Percentiles rank a stretch among this genome's conserved stretches.
phyloP scores from a whole-genome alignment of 2,888 invertebrate species.

The Ellobium chinense region DNA sequence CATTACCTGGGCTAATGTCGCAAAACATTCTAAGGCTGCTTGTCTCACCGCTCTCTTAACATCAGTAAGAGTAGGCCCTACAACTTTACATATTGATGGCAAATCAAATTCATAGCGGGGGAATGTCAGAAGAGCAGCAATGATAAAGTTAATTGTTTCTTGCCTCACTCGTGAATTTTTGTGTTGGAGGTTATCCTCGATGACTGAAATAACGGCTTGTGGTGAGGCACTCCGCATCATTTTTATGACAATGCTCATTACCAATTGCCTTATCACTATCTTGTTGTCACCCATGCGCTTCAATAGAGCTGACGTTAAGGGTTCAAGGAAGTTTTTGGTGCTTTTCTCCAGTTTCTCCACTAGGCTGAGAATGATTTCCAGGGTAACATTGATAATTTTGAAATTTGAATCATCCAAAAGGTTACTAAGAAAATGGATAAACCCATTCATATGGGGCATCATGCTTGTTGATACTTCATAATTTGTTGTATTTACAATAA shows the following conservation, averaged over 20 bases:
- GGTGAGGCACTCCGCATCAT: conserved; percentile 82
- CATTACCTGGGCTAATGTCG: conserved; percentile 87
- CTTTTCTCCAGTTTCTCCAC: conserved; percentile 78
- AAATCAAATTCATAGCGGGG: conserved; percentile 87
- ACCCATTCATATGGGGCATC: conserved; percentile 83
- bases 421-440: conserved; percentile 83
- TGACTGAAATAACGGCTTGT: conserved; percentile 81
- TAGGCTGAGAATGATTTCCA: conserved; percentile 80
- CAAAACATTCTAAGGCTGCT: conserved; percentile 88
- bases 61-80: conserved; percentile 81
- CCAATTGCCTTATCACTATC: conserved; percentile 80
- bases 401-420: conserved; percentile 84
- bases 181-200: conserved; percentile 80
- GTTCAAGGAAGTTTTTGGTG: conserved; percentile 80
- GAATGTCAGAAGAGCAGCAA: conserved; percentile 88
- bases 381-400: conserved; percentile 80
- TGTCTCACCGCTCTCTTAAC: conserved; percentile 88
- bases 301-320: conserved; percentile 79
- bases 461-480: conserved; percentile 76
- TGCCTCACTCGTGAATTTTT: conserved; percentile 84
- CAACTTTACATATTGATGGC: conserved; percentile 78
- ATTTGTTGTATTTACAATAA: conserved; percentile 78
- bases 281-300: conserved; percentile 81
- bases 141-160: conserved; percentile 87
- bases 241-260: conserved; percentile 80